Conservation (phyloP, 2,113 vertebrate genomes). For the Scolopax mira region DNA sequence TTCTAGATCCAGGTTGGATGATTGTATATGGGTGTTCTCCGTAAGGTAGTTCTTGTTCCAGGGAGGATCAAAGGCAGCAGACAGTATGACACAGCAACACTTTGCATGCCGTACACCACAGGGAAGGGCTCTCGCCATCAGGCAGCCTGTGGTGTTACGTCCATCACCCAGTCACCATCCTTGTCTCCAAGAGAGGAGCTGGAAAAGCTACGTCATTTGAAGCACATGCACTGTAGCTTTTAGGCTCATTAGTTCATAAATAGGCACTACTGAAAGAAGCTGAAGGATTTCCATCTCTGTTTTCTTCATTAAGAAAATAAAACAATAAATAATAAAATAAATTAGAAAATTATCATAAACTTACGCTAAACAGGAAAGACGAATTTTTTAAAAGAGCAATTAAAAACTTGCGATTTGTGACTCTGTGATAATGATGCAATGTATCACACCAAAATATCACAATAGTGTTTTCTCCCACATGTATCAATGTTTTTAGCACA, state of each 20-base stretch:
- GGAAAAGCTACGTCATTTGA: background rate
- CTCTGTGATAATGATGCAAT: background rate
- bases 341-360: background rate
- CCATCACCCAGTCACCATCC: background rate
- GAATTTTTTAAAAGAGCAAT: background rate
- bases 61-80: slow-evolving; percentile 18
- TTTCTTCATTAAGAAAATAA: background rate
- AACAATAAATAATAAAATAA: background rate
- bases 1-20: background rate
- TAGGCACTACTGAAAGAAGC: background rate
- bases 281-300: background rate
- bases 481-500: background rate
- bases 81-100: background rate
- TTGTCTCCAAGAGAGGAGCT: background rate
- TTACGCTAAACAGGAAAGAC: background rate
- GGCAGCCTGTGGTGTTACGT: background rate
- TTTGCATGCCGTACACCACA: fast-evolving
- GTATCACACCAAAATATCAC: background rate
- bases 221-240: background rate
- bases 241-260: background rate
- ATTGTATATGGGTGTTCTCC: background rate
- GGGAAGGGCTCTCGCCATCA: background rate
- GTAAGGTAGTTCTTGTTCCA: background rate
- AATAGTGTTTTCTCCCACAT: background rate
- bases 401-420: background rate